phyloP scores from a whole-genome alignment of 2,888 invertebrate species.

The Agrypnus murinus region DNA sequence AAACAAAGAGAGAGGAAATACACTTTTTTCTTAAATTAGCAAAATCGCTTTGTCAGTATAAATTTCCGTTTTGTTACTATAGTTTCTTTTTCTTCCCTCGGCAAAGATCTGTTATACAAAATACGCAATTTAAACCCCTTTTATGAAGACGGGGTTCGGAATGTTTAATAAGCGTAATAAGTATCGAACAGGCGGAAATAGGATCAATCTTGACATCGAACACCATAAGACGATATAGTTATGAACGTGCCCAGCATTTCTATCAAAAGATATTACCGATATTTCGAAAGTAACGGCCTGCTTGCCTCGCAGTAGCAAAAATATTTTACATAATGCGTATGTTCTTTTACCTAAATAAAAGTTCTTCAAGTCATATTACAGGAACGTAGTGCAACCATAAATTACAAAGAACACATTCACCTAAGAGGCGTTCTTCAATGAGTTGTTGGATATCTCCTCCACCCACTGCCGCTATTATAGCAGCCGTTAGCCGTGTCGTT shows the following conservation, averaged over 20 bases:
- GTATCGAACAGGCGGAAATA: constrained; percentile 18
- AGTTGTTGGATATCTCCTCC: constrained; percentile 59
- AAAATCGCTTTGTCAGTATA: constrained; percentile 13
- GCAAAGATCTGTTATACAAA: not conserved
- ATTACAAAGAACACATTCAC: constrained; percentile 54
- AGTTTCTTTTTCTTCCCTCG: not conserved
- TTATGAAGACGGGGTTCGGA: not conserved
- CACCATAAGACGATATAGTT: constrained; percentile 38
- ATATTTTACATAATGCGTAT: constrained; percentile 50
- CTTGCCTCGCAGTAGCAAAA: constrained; percentile 48
- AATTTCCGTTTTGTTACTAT: not conserved
- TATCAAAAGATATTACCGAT: constrained; percentile 30
- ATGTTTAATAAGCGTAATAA: constrained; percentile 27
- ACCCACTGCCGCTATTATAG: constrained; percentile 59
- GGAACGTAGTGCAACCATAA: constrained; percentile 51
- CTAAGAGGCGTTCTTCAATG: constrained; percentile 59
- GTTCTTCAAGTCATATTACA: constrained; percentile 51
- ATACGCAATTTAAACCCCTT: not conserved
- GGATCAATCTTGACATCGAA: constrained; percentile 30
- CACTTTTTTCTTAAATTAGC: constrained; percentile 10
- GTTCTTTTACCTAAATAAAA: constrained; percentile 48
- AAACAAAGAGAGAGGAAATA: not conserved
- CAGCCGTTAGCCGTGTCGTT: constrained; percentile 57
- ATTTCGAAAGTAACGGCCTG: constrained; percentile 43
- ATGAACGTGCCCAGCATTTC: constrained; percentile 26